A percentile compares a stretch with the other conserved stretches of the same genome.
Conservation (phyloP, 2,888 invertebrate genomes). For the Pecten maximus region DNA sequence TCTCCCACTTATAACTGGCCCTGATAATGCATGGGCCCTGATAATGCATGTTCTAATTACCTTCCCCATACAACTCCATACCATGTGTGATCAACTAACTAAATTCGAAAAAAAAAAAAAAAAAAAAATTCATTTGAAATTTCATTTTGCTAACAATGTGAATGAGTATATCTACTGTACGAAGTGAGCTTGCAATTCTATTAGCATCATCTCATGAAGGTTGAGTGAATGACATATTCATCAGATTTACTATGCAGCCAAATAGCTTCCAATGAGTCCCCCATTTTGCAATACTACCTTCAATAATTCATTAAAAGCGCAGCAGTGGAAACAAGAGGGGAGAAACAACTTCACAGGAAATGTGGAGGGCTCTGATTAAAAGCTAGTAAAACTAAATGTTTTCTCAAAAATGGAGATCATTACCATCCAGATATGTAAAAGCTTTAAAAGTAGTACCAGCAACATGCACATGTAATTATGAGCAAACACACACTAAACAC, state of each 20-base stretch:
- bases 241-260: neutral
- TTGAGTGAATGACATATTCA: neutral
- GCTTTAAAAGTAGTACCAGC: neutral
- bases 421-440: conserved; percentile 7
- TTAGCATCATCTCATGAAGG: neutral
- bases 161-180: neutral
- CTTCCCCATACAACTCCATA: no score
- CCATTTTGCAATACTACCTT: neutral
- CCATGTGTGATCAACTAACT: no score
- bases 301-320: neutral
- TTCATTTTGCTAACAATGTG: neutral
- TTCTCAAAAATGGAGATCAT: conserved; percentile 30
- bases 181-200: neutral
- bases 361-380: conserved; percentile 18
- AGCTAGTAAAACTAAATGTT: conserved; percentile 30
- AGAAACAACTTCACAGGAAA: conserved; percentile 29
- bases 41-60: no score
- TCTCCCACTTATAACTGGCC: no score
- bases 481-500: neutral
- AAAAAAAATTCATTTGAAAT: no score
- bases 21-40: no score
- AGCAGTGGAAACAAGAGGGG: neutral
- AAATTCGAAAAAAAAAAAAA: no score
- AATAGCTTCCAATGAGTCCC: neutral
- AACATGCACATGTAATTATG: conserved; percentile 22